Conservation (phyloP, 1,140 invertebrate species). For the Lepidurus couesii region DNA sequence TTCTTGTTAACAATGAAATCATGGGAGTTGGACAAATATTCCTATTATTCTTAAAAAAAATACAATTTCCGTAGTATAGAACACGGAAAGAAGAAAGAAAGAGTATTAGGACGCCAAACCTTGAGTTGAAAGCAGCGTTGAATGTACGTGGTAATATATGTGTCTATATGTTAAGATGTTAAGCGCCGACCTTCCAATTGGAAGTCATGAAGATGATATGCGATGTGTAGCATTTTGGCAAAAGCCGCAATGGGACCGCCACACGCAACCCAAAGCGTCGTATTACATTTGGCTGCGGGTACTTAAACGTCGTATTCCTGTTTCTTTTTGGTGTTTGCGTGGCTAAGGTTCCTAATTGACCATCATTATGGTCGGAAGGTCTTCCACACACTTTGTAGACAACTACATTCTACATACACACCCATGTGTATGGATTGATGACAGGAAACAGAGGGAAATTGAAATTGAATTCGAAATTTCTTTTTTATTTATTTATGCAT, state of each 20-base stretch:
- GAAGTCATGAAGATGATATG: constrained; percentile 7
- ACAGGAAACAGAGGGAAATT: too few relatives aligned
- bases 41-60: too few relatives aligned
- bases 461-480: too few relatives aligned
- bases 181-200: background rate
- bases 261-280: constrained; percentile 8
- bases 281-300: constrained; percentile 6
- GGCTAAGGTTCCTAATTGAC: background rate
- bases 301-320: background rate
- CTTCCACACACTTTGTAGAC: background rate
- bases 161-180: background rate
- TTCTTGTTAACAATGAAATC: too few relatives aligned
- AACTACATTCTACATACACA: too few relatives aligned
- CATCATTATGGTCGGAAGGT: background rate
- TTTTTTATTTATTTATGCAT: too few relatives aligned
- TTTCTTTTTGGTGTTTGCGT: background rate
- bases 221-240: constrained; percentile 18
- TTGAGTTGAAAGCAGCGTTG: too few relatives aligned
- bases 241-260: constrained; percentile 2
- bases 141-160: background rate
- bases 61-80: too few relatives aligned
- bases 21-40: too few relatives aligned
- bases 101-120: too few relatives aligned
- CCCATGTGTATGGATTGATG: too few relatives aligned
- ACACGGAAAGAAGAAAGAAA: too few relatives aligned